These are phyloP conservation scores for Hydraecia micacea DNA, from an alignment of 2,888 invertebrate genomes.

Conservation along the genomic window DNA sequence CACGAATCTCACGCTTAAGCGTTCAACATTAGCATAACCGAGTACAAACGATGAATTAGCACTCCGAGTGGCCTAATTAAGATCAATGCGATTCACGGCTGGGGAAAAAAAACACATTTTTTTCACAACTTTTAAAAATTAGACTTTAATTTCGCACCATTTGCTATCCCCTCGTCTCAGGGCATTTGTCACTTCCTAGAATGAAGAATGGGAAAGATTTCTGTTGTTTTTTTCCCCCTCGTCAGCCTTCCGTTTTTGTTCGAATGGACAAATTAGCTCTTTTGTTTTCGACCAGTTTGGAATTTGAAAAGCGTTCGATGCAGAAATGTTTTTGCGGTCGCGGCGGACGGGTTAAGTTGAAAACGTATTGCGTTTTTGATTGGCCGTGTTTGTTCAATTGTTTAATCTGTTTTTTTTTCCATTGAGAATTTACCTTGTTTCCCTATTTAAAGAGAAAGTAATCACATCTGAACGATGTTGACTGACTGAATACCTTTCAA, in stretches of 20 bases:
- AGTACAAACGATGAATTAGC: slow-evolving; percentile 71
- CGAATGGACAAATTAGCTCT: slow-evolving; percentile 78
- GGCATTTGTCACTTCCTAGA: slow-evolving; percentile 74
- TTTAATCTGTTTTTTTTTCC: slow-evolving; percentile 61
- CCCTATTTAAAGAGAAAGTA: slow-evolving; percentile 52
- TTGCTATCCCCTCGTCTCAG: slow-evolving; percentile 65
- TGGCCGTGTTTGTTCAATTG: slow-evolving; percentile 58
- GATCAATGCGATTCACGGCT: slow-evolving; percentile 55
- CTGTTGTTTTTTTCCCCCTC: slow-evolving; percentile 67
- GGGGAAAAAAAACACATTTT: slow-evolving; percentile 46
- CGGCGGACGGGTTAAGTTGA: slow-evolving; percentile 59
- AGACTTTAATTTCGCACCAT: slow-evolving; percentile 74
- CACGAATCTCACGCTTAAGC: slow-evolving; percentile 65
- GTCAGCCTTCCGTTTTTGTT: slow-evolving; percentile 67
- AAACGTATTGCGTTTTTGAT: slow-evolving; percentile 61
- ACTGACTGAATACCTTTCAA: slow-evolving; percentile 17
- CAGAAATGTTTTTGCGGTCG: slow-evolving; percentile 65
- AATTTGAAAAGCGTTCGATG: slow-evolving; percentile 73
- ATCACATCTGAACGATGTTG: slow-evolving; percentile 52
- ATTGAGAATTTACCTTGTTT: slow-evolving; percentile 47
- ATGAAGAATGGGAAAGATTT: slow-evolving; percentile 72
- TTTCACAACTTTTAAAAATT: slow-evolving; percentile 68
- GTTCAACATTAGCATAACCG: slow-evolving; percentile 68
- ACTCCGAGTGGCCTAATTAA: slow-evolving; percentile 66
- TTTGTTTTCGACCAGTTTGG: slow-evolving; percentile 71